Base-by-base conservation (phyloP, 2,797 vertebrate species). In the Bryconaethiops microstoma region DNA sequence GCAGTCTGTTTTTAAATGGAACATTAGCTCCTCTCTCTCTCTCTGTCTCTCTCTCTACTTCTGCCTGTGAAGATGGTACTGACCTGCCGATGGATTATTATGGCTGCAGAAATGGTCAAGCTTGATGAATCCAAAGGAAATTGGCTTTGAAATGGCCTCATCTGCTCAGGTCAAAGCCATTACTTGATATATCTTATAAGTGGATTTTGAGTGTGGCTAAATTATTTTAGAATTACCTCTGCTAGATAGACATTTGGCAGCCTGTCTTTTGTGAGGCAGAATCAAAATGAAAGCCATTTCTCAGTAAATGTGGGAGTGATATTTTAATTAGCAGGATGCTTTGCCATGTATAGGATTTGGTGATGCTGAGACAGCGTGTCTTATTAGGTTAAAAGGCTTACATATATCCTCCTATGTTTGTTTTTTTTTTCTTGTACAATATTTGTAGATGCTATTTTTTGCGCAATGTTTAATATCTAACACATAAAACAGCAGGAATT, bases 151-250 rank as follows among this genome's bases (percentile, higher is more conserved):
- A 91, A 89, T 79, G 19, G 83, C 77, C 80, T 86, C 88, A 89
- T 89, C 88, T 89, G 85, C 87, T 87, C 83, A 85, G 87, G 91
- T 92, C 88, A 90, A 83, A 87, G 86, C 90, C 88, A 90, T 92
- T 93, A 91, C 85, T 87, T 88, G 85, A 86, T 87, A 88, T 87
- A 88, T 88, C 86, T 89, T 88, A 69, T 91, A 89, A 89, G 84
- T 91, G 91, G 90, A 88, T 91, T 88, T 83, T 84, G 76, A 86
- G 87, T 85, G 80, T 85, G 86, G 88, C 79, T 88, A 92, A 92
- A 94, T 94, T 92, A 92, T 89, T 89, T 91, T 59, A 85, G 87
- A 92, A 92, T 91, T 87, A 90, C 90, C 88, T 72, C n/a, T 65
- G 62, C 83, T 84, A 78, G 85, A 93, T 90, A 86, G 76, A 79